Conservation (phyloP, 2,888 invertebrate genomes). For the Anthrax anthrax region DNA sequence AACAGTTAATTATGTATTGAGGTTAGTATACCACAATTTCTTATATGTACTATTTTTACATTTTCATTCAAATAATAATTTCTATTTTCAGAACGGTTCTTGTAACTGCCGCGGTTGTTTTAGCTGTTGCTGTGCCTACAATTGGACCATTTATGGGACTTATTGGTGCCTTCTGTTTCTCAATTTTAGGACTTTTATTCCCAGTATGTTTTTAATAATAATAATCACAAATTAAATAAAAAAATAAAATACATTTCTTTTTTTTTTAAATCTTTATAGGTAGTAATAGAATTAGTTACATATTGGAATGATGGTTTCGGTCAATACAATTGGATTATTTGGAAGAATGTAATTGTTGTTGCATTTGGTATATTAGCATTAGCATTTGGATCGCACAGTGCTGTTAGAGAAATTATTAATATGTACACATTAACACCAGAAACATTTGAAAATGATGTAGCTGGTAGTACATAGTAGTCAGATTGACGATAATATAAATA, state of each 20-base stretch:
- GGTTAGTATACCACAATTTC: conserved; percentile 19
- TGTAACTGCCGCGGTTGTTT: conserved; percentile 50
- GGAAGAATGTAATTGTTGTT: conserved; percentile 64
- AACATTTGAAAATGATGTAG: background rate
- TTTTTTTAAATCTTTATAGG: conserved; percentile 17
- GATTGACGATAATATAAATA: too few species aligned
- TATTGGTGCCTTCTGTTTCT: conserved; percentile 88
- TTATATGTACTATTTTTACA: background rate
- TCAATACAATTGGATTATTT: conserved; percentile 51
- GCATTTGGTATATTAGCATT: conserved; percentile 68
- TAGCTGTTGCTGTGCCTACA: conserved; percentile 77
- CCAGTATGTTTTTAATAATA: conserved; percentile 41
- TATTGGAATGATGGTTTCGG: conserved; percentile 77
- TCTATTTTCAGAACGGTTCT: conserved; percentile 40
- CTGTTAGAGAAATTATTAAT: conserved; percentile 45
- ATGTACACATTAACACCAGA: conserved; percentile 16
- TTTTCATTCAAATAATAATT: background rate
- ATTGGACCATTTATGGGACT: conserved; percentile 82
- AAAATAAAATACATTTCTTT: background rate
- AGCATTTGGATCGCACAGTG: conserved; percentile 60
- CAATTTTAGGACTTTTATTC: conserved; percentile 75
- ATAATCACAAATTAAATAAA: background rate
- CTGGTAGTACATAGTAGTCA: background rate
- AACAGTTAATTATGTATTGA: conserved; percentile 61
- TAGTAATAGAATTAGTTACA: conserved; percentile 68